A percentile compares a stretch with the other conserved stretches of the same genome.
Evolutionary conservation across 2,113 vertebrate species (phyloP).

Genomic region (Microcebus ravelobensis): DNA sequence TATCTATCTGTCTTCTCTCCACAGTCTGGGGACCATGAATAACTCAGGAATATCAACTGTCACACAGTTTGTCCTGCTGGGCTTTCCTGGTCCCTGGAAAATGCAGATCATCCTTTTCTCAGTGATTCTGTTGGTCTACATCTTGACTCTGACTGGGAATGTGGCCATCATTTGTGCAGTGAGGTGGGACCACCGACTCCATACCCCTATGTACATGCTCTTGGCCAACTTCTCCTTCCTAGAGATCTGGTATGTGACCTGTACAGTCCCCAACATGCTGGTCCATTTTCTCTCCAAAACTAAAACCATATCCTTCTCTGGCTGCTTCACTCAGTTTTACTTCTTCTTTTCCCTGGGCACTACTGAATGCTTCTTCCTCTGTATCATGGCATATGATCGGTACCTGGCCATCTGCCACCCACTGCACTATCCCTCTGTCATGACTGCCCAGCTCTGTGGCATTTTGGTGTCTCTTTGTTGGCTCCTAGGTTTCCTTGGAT

Average conservation of each 20-base stretch:
- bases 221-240: conserved; percentile 73
- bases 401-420: conserved; percentile 76
- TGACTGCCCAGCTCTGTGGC: conserved; percentile 57
- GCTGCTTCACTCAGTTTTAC: conserved; percentile 73
- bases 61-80: conserved; percentile 69
- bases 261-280: conserved; percentile 75
- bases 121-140: conserved; percentile 49
- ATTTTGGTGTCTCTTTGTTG: conserved; percentile 63
- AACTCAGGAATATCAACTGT: conserved; percentile 46
- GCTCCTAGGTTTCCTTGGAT: conserved; percentile 58
- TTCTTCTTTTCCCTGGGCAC: conserved; percentile 72
- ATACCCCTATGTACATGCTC: conserved; percentile 69
- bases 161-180: conserved; percentile 69
- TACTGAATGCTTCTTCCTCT: conserved; percentile 66
- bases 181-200: conserved; percentile 45
- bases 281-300: conserved; percentile 60
- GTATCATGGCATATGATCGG: conserved; percentile 72
- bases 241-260: conserved; percentile 73
- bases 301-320: conserved; percentile 67
- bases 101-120: conserved; percentile 66
- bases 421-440: conserved; percentile 65
- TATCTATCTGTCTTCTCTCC: conserved; percentile 16
- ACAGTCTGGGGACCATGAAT: conserved; percentile 42
- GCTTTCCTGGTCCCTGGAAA: conserved; percentile 63
- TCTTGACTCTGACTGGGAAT: conserved; percentile 67